Evolutionary conservation across 2,888 invertebrate species (phyloP).

Genomic region (Drosophila histrio): DNA sequence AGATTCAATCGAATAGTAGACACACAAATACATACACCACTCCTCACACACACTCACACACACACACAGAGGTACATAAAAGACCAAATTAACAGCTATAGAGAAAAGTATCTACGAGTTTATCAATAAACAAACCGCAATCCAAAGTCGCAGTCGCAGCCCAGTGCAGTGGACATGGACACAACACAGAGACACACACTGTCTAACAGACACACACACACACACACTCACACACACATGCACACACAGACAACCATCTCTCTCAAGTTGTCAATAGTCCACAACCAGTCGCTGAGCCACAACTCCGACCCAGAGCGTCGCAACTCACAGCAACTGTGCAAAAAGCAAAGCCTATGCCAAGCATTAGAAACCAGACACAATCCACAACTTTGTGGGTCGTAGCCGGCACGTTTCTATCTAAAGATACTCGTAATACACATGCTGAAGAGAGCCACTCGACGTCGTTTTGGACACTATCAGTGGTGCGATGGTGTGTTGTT

Average conservation of each 20-base stretch:
- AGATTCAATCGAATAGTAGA: slow-evolving; percentile 73
- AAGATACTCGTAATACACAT: slow-evolving; percentile 14
- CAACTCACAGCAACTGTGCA: slow-evolving; percentile 34
- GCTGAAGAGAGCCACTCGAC: slow-evolving; percentile 17
- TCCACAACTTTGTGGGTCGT: slow-evolving; percentile 58
- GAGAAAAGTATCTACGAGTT: slow-evolving; percentile 69
- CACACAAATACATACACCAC: slow-evolving; percentile 37
- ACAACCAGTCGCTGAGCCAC: slow-evolving; percentile 53
- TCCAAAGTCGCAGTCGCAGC: slow-evolving; percentile 51
- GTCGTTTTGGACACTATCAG: slow-evolving; percentile 37
- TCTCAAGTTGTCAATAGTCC: slow-evolving; percentile 44
- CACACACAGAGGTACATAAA: slow-evolving; percentile 52
- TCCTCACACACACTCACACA: slow-evolving; percentile 24
- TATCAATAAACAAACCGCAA: slow-evolving; percentile 77
- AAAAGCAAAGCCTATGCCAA: slow-evolving; percentile 39
- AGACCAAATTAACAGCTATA: slow-evolving; percentile 79
- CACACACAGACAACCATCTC: slow-evolving; percentile 9
- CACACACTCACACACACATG: not conserved
- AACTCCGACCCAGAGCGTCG: slow-evolving; percentile 45
- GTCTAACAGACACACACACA: slow-evolving; percentile 3
- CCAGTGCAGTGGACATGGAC: slow-evolving; percentile 53
- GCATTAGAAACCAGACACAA: slow-evolving; percentile 54
- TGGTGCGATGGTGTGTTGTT: slow-evolving; percentile 2
- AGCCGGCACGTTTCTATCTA: slow-evolving; percentile 49
- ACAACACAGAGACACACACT: slow-evolving; percentile 15